These are phyloP conservation scores for Drosophila paulistorum DNA, from an alignment of 1,140 invertebrate genomes.

Conservation along the genomic window DNA sequence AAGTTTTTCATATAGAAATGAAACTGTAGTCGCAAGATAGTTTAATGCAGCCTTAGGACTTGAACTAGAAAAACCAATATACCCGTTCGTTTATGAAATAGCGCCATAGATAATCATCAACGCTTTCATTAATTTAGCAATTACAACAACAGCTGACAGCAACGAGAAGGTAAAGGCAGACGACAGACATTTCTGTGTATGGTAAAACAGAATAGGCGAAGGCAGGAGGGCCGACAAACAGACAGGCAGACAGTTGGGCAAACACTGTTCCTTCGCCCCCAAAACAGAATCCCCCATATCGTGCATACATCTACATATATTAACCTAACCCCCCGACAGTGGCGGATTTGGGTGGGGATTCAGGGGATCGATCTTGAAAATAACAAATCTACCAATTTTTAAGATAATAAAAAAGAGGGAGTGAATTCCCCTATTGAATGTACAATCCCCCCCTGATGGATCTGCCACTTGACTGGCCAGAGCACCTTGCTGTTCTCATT, in stretches of 20 bases:
- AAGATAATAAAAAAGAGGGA: no score
- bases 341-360: no score
- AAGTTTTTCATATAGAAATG: no score
- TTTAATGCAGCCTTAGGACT: background rate
- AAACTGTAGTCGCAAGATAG: no score
- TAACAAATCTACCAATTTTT: no score
- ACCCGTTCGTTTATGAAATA: constrained; percentile 28
- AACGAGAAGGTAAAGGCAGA: background rate
- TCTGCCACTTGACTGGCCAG: no score
- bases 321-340: constrained; percentile 25
- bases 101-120: constrained; percentile 55
- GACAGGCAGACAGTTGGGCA: constrained; percentile 40
- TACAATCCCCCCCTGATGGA: no score
- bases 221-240: constrained; percentile 18
- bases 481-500: constrained; percentile 33
- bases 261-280: constrained; percentile 39
- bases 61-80: constrained; percentile 42
- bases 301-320: constrained; percentile 27
- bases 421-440: no score
- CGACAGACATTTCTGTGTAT: background rate
- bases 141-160: constrained; percentile 67
- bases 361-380: no score
- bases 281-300: background rate
- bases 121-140: constrained; percentile 75
- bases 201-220: background rate